Percentiles rank a stretch among this genome's conserved stretches.
These are phyloP conservation scores for Xestoiulus laeticollis DNA, from an alignment of 2,888 invertebrate species.

Conservation along the genomic window DNA sequence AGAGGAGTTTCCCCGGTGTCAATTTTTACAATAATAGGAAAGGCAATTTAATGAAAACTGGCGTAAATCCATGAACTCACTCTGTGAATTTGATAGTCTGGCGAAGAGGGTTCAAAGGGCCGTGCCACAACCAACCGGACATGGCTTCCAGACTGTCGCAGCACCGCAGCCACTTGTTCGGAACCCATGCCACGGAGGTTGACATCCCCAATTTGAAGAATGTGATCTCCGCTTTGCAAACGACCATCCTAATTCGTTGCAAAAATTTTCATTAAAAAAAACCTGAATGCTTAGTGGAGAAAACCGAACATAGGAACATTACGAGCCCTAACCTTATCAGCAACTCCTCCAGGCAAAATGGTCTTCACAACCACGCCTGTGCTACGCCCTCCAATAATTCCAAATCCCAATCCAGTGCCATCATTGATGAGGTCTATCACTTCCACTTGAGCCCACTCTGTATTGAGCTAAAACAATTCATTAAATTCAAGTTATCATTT, in stretches of 20 bases:
- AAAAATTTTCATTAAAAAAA: neutral
- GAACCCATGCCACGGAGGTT: conserved; percentile 96
- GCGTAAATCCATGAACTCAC: neutral
- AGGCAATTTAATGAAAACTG: no score
- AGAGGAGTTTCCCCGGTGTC: conserved; percentile 10
- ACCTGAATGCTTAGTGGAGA: neutral
- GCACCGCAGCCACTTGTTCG: conserved; percentile 94
- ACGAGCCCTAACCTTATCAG: conserved; percentile 78
- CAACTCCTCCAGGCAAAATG: conserved; percentile 95
- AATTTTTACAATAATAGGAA: no score
- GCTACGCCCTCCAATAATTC: conserved; percentile 93
- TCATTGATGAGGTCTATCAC: conserved; percentile 97
- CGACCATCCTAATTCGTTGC: conserved; percentile 79
- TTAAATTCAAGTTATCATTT: no score
- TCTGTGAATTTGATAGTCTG: conserved; percentile 73
- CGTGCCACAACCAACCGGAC: conserved; percentile 94
- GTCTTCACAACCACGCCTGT: conserved; percentile 99
- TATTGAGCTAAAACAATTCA: conserved; percentile 77
- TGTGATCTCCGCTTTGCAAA: conserved; percentile 96
- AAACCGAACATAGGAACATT: neutral
- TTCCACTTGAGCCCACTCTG: conserved; percentile 99
- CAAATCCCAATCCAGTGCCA: conserved; percentile 97
- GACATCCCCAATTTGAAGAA: conserved; percentile 93
- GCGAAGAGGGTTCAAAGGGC: conserved; percentile 82
- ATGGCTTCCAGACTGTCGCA: conserved; percentile 94